Conservation (phyloP, 2,113 vertebrate genomes). For the Osmerus mordax region DNA sequence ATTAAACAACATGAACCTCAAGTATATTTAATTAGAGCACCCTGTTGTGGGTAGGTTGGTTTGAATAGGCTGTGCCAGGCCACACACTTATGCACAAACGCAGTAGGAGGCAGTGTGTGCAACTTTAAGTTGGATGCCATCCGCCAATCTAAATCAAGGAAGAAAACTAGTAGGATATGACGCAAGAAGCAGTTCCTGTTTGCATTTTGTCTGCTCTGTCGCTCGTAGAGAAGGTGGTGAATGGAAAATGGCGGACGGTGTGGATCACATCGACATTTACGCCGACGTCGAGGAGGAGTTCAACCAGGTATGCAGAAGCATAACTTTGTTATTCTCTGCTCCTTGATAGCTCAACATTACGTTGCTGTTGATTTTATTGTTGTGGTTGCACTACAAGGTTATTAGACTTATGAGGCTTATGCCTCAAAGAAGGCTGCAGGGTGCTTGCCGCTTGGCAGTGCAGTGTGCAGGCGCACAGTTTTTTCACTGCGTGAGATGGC, state of each 20-base stretch:
- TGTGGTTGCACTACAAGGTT: neutral
- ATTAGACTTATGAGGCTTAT: too few relatives aligned
- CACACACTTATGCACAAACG: too few relatives aligned
- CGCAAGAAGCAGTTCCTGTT: neutral
- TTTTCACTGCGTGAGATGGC: neutral
- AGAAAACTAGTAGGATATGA: neutral
- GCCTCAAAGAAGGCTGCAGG: too few relatives aligned
- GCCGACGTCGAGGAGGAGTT: slow-evolving; percentile 97
- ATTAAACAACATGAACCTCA: too few relatives aligned
- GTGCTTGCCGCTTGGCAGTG: too few relatives aligned
- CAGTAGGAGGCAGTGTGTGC: too few relatives aligned
- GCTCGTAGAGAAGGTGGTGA: slow-evolving; percentile 55
- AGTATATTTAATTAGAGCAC: too few relatives aligned
- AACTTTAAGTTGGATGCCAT: too few relatives aligned
- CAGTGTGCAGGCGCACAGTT: neutral
- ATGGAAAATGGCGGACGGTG: slow-evolving; percentile 94
- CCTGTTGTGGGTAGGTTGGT: too few relatives aligned
- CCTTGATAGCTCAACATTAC: neutral
- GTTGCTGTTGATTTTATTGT: neutral
- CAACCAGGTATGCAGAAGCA: slow-evolving; percentile 79
- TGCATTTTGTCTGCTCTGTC: slow-evolving; percentile 6
- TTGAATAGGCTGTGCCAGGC: too few relatives aligned
- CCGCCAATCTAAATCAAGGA: too few relatives aligned
- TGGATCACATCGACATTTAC: slow-evolving; percentile 97
- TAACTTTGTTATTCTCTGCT: neutral